Percentiles rank a stretch among this genome's conserved stretches.
Evolutionary conservation across 1,140 invertebrate genomes (phyloP).

Genomic region (Hylyphantes graminicola): DNA sequence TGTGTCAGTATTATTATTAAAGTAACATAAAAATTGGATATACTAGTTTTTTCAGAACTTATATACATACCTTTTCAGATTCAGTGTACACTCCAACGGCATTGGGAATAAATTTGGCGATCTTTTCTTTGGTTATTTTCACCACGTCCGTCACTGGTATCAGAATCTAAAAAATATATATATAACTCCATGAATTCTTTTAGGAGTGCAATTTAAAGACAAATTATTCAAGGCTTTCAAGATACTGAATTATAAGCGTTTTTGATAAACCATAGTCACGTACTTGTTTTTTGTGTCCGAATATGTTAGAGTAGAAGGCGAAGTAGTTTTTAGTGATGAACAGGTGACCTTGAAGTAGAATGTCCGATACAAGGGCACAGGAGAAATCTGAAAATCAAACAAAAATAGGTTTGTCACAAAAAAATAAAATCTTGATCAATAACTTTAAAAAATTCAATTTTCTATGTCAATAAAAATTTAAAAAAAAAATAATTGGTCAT

Average conservation of each 20-base stretch:
- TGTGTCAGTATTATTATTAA: too few relatives aligned
- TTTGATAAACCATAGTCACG: slow-evolving; percentile 61
- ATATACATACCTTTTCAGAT: slow-evolving; percentile 74
- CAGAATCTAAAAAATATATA: slow-evolving; percentile 74
- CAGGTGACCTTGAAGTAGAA: slow-evolving; percentile 90
- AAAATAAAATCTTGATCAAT: too few relatives aligned
- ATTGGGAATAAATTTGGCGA: slow-evolving; percentile 85
- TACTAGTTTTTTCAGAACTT: too few relatives aligned
- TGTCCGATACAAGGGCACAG: slow-evolving; percentile 90
- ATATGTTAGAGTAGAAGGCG: slow-evolving; percentile 95
- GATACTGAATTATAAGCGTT: not conserved
- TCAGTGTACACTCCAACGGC: slow-evolving; percentile 87
- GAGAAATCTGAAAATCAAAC: slow-evolving; percentile 79
- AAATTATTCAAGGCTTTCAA: too few relatives aligned
- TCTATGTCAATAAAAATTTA: not conserved
- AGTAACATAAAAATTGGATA: too few relatives aligned
- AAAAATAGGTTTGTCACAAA: too few relatives aligned
- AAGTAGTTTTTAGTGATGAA: slow-evolving; percentile 94
- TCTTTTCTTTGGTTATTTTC: slow-evolving; percentile 88
- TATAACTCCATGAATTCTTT: not conserved
- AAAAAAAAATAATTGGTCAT: not conserved
- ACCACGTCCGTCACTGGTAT: slow-evolving; percentile 84
- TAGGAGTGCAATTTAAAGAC: too few relatives aligned
- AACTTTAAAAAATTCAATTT: too few relatives aligned
- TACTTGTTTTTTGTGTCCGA: slow-evolving; percentile 91